phyloP scores from a whole-genome alignment of 92 coral and sea anemone genomes.

The Siderastrea siderea region DNA sequence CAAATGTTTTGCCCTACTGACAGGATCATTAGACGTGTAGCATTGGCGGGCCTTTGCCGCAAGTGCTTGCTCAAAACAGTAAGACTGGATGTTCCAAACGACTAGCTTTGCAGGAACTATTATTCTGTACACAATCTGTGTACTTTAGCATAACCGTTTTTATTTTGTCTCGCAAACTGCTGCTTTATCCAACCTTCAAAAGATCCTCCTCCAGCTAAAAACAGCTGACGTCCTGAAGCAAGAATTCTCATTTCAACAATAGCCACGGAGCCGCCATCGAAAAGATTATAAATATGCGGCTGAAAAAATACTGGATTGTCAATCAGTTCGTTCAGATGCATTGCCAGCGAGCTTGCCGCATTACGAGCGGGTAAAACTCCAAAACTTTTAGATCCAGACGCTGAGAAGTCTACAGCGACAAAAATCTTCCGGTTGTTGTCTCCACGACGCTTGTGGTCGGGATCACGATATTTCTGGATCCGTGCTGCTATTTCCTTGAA shows the following conservation, averaged over 20 bases:
- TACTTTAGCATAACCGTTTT: neutral
- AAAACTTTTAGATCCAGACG: neutral
- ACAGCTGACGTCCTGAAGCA: neutral
- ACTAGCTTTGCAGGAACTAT: neutral
- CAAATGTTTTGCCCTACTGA: too few species aligned
- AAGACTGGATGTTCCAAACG: too few species aligned
- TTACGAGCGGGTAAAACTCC: neutral
- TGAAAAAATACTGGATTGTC: neutral
- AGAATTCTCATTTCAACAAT: neutral
- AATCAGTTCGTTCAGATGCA: neutral
- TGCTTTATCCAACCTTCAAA: neutral
- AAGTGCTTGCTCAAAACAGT: too few species aligned
- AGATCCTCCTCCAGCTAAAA: neutral
- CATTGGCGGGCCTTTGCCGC: too few species aligned
- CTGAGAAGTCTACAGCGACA: neutral
- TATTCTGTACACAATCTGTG: neutral
- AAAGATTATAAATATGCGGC: neutral
- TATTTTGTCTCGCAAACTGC: neutral
- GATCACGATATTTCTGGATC: neutral
- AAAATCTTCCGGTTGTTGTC: neutral
- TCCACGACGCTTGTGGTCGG: too few species aligned
- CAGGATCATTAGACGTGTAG: too few species aligned
- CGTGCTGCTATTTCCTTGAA: neutral
- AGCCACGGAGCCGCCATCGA: neutral
- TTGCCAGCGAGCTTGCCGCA: neutral